phyloP scores from a whole-genome alignment of 2,113 vertebrate genomes.

The Elaphurus davidianus region DNA sequence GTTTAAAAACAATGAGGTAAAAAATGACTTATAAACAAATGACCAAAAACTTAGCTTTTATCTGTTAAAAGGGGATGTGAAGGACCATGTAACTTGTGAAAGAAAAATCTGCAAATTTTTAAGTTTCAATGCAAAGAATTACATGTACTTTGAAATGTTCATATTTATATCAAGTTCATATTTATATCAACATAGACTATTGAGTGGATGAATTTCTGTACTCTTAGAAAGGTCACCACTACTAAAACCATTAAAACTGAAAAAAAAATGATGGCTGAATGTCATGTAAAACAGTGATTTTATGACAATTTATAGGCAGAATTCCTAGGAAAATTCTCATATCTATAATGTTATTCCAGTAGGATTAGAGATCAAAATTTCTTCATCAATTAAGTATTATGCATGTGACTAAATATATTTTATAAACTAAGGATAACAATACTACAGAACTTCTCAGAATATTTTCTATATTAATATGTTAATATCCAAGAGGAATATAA shows the following conservation, averaged over 20 bases:
- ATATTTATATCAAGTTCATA: not conserved
- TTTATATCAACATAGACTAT: not conserved
- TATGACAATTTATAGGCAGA: not conserved
- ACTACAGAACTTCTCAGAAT: not conserved
- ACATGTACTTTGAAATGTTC: not conserved
- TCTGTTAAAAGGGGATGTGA: not conserved
- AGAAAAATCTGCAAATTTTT: not conserved
- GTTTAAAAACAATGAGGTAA: not conserved
- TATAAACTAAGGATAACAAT: not conserved
- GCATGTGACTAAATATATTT: not conserved
- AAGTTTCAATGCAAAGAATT: not conserved
- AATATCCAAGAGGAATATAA: not conserved
- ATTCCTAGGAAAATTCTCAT: not conserved
- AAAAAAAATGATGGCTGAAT: not conserved
- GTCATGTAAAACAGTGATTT: not conserved
- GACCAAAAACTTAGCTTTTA: not conserved
- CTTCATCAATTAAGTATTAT: not conserved
- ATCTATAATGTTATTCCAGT: not conserved
- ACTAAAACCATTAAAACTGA: not conserved
- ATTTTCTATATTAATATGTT: not conserved
- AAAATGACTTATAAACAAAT: not conserved
- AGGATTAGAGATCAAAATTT: not conserved
- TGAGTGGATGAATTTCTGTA: not conserved
- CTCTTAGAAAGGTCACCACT: not conserved
- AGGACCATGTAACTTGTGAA: not conserved